Evolutionary conservation across 2,113 vertebrate species (phyloP).

Genomic region (Ardeotis arabs): DNA sequence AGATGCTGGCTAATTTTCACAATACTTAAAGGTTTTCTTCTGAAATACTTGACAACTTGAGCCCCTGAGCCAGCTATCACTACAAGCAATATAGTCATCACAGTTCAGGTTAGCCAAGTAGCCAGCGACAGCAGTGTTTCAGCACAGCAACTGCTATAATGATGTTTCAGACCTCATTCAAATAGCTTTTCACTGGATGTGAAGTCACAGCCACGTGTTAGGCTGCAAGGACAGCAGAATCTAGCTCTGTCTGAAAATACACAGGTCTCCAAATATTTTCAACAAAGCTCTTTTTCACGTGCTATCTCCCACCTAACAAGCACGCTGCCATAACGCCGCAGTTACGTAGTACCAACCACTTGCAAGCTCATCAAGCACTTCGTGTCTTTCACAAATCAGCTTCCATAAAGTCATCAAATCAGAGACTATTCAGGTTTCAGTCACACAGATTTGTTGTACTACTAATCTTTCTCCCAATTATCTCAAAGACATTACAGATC

Average conservation of each 20-base stretch:
- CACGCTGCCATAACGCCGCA: not conserved
- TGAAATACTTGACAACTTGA: not conserved
- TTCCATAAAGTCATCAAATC: not conserved
- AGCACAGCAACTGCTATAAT: not conserved
- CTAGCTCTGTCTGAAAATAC: not conserved
- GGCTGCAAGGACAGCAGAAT: not conserved
- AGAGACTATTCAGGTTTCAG: not conserved
- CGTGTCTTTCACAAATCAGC: rapidly evolving
- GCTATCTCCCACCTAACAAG: not conserved
- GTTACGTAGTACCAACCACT: rapidly evolving
- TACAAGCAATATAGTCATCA: not conserved
- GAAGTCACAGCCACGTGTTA: not conserved
- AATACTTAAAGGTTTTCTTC: not conserved
- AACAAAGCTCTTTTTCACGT: not conserved
- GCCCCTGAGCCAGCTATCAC: not conserved
- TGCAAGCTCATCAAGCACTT: not conserved
- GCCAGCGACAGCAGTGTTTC: not conserved
- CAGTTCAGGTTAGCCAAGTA: not conserved
- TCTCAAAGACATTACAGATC: not conserved
- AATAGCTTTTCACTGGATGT: not conserved
- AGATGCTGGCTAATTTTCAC: not conserved
- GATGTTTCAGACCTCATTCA: not conserved
- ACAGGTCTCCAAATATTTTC: not conserved
- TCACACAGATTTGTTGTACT: not conserved
- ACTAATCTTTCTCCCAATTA: not conserved